Conservation (phyloP, 2,113 vertebrate genomes). For the Mirounga angustirostris region DNA sequence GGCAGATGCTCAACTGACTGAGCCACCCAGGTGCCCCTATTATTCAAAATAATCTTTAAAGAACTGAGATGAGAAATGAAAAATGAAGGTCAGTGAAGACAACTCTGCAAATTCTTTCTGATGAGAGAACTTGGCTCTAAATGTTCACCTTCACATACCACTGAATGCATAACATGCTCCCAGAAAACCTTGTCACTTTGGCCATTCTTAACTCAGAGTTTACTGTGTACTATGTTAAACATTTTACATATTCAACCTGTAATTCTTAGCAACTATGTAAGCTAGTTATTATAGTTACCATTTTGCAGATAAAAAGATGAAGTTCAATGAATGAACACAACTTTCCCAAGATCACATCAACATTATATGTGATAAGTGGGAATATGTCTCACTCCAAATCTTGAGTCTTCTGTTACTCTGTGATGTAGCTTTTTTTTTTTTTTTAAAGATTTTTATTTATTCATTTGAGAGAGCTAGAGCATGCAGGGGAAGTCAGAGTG, state of each 20-base stretch:
- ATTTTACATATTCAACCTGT: neutral
- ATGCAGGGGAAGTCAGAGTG: neutral
- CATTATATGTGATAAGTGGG: neutral
- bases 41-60: constrained; percentile 47
- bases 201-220: neutral
- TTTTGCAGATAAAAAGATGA: constrained; percentile 45
- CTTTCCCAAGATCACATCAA: neutral
- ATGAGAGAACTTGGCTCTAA: constrained; percentile 23
- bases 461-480: neutral
- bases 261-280: neutral
- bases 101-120: neutral
- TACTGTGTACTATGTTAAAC: neutral
- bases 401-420: neutral
- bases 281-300: constrained; percentile 11
- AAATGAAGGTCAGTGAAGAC: constrained; percentile 35
- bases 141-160: neutral
- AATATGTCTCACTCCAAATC: neutral
- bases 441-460: neutral
- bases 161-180: neutral
- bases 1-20: neutral
- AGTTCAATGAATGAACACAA: neutral
- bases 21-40: neutral
- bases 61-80: constrained; percentile 22
- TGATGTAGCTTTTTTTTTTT: neutral
- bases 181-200: neutral